These are phyloP conservation scores for Aphelenchoides besseyi DNA, from an alignment of 1,140 invertebrate species.

Conservation along the genomic window DNA sequence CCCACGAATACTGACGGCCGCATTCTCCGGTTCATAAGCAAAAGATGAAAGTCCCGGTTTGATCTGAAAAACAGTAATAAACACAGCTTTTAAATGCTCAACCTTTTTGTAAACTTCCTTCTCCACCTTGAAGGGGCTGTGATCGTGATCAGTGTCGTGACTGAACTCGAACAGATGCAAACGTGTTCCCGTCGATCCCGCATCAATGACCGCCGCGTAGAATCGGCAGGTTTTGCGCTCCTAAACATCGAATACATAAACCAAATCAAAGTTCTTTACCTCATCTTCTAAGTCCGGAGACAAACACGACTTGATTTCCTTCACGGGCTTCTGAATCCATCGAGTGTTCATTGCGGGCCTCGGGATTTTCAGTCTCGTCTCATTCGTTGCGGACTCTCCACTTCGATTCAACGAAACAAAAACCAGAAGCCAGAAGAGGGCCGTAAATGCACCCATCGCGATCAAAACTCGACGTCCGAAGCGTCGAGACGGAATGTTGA, in stretches of 20 bases:
- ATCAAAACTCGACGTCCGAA: too few species aligned
- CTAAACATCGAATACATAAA: conserved; percentile 35
- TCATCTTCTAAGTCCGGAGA: conserved; percentile 47
- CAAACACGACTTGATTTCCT: conserved; percentile 47
- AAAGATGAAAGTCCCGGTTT: conserved; percentile 85
- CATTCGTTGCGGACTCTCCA: too few species aligned
- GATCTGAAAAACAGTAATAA: conserved; percentile 41
- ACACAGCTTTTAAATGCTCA: not conserved
- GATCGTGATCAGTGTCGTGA: conserved; percentile 65
- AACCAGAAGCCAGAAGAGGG: too few species aligned
- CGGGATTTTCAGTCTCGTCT: too few species aligned
- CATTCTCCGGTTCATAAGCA: conserved; percentile 75
- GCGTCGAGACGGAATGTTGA: too few species aligned
- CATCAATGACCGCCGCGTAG: conserved; percentile 90
- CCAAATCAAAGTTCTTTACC: conserved; percentile 12
- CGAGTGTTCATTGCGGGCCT: too few species aligned
- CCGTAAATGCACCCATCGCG: too few species aligned
- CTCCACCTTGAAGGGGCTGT: conserved; percentile 72
- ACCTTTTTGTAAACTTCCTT: conserved; percentile 78
- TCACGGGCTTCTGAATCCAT: conserved; percentile 22
- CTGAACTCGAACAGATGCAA: conserved; percentile 82
- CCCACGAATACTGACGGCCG: conserved; percentile 71
- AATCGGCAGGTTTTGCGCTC: conserved; percentile 64
- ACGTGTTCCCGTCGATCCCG: conserved; percentile 87
- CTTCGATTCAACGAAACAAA: too few species aligned